phyloP scores from a whole-genome alignment of 2,797 vertebrate species.

The Sebastes hubbsi region DNA sequence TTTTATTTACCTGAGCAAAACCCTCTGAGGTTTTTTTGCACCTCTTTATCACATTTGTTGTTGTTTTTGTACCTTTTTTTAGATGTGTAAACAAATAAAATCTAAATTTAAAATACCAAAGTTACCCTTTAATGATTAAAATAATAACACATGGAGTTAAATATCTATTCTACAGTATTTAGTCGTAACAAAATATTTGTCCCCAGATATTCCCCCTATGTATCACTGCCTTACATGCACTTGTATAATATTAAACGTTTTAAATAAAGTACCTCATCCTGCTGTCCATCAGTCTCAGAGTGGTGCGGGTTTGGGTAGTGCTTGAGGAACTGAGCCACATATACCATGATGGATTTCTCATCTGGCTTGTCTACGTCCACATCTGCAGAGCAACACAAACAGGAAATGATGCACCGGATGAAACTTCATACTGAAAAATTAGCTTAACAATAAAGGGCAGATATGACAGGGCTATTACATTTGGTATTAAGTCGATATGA shows the following conservation, averaged over 20 bases:
- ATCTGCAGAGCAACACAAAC: slow-evolving; percentile 81
- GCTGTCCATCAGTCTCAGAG: slow-evolving; percentile 85
- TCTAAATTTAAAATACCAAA: no score
- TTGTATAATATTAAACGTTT: neutral
- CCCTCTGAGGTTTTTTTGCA: no score
- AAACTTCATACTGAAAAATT: neutral
- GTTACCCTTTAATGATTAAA: neutral
- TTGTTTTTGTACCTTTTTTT: no score
- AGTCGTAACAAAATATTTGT: neutral
- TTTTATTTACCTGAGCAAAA: no score
- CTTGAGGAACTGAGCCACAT: slow-evolving; percentile 98
- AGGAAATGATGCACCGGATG: neutral
- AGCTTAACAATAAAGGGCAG: neutral
- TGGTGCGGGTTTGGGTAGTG: slow-evolving; percentile 91
- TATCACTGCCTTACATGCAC: neutral
- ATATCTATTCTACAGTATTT: neutral
- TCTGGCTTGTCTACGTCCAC: slow-evolving; percentile 99
- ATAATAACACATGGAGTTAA: neutral
- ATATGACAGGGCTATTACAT: neutral
- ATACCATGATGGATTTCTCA: slow-evolving; percentile 99
- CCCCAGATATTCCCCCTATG: neutral
- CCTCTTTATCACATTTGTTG: no score
- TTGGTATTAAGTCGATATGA: neutral
- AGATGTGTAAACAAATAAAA: no score
- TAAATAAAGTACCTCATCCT: slow-evolving; percentile 86